phyloP scores from a whole-genome alignment of 2,113 vertebrate genomes.

The Phasianus colchicus region DNA sequence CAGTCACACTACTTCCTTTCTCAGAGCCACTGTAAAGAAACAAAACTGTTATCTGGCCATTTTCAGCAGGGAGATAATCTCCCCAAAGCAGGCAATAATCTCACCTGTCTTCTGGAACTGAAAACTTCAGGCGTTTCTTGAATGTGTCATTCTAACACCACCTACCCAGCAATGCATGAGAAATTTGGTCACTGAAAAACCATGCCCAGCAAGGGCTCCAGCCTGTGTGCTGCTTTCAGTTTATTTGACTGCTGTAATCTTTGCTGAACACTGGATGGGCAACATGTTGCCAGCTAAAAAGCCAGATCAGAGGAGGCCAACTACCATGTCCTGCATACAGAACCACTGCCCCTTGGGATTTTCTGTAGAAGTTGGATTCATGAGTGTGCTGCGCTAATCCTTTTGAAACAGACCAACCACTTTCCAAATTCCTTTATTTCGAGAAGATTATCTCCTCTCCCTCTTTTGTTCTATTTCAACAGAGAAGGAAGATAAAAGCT shows the following conservation, averaged over 20 bases:
- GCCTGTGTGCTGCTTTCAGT: rapidly evolving
- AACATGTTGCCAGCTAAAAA: neutral
- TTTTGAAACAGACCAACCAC: neutral
- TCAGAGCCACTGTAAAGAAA: conserved; percentile 88
- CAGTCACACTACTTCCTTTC: conserved; percentile 87
- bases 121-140: neutral
- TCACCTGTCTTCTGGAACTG: neutral
- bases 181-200: neutral
- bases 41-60: neutral
- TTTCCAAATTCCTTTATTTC: conserved; percentile 36
- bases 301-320: neutral
- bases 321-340: neutral
- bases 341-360: neutral
- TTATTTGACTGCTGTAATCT: neutral
- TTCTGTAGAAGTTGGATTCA: neutral
- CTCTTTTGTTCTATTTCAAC: neutral
- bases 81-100: neutral
- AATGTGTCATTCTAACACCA: neutral
- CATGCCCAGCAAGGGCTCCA: neutral
- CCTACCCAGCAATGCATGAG: neutral
- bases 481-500: conserved; percentile 9
- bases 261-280: neutral
- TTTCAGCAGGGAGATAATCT: neutral
- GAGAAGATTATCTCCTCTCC: neutral
- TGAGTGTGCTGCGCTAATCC: neutral